A percentile compares a stretch with the other conserved stretches of the same genome.
These are phyloP conservation scores for Pristionchus exspectatus DNA, from an alignment of 2,888 invertebrate genomes.

Conservation along the genomic window DNA sequence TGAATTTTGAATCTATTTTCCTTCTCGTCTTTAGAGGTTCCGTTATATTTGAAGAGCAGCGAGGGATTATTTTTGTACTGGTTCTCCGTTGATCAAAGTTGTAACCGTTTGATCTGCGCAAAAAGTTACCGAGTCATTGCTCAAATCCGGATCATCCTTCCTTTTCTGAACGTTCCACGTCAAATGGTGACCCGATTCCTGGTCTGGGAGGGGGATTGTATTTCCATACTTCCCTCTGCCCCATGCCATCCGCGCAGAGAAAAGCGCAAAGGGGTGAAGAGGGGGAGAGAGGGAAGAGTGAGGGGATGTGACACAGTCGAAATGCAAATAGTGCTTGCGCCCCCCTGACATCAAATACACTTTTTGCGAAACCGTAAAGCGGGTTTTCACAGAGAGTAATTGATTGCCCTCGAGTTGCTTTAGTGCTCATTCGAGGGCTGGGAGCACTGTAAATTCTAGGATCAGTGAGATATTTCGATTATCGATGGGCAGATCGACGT, in stretches of 20 bases:
- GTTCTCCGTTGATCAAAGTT: background rate
- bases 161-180: background rate
- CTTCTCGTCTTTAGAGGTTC: background rate
- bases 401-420: background rate
- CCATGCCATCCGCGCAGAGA: background rate
- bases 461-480: slow-evolving; percentile 25
- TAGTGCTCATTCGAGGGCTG: background rate
- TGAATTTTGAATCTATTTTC: too few relatives aligned
- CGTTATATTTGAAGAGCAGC: background rate
- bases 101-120: background rate
- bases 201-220: background rate
- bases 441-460: background rate
- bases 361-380: slow-evolving; percentile 19
- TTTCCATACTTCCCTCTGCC: background rate
- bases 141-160: background rate
- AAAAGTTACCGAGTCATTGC: background rate
- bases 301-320: slow-evolving; percentile 26
- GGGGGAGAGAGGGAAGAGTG: slow-evolving; percentile 1
- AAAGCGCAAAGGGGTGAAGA: background rate
- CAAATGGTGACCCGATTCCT: background rate
- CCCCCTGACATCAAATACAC: background rate
- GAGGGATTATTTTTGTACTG: background rate
- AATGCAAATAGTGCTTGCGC: slow-evolving; percentile 33
- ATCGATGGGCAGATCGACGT: background rate
- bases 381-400: background rate